phyloP scores from a whole-genome alignment of 2,797 vertebrate genomes.

The Acanthopagrus latus region DNA sequence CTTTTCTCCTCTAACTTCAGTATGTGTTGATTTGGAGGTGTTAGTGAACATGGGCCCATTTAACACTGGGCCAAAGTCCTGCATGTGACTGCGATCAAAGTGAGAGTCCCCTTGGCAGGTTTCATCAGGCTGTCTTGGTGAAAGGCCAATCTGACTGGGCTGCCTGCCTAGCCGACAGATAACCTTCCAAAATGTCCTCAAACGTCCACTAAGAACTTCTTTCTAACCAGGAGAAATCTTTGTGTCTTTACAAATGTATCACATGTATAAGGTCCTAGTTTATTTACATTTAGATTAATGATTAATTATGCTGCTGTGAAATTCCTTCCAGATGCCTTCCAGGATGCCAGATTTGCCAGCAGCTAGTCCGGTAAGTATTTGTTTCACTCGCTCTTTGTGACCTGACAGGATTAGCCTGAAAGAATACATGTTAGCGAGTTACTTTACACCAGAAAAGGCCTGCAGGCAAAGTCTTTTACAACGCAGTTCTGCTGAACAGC shows the following conservation, averaged over 20 bases:
- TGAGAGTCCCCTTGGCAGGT: constrained; percentile 39
- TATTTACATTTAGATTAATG: constrained; percentile 5
- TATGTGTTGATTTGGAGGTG: constrained; percentile 35
- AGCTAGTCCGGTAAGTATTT: constrained; percentile 93
- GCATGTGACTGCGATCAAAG: constrained; percentile 45
- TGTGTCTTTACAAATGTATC: background rate
- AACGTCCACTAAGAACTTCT: constrained; percentile 10
- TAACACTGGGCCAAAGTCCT: constrained; percentile 34
- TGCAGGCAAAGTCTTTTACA: constrained; percentile 25
- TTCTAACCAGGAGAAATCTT: constrained; percentile 3
- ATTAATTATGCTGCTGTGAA: constrained; percentile 43
- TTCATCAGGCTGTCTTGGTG: constrained; percentile 49
- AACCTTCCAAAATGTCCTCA: constrained; percentile 46
- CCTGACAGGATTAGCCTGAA: constrained; percentile 20
- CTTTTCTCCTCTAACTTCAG: constrained; percentile 41
- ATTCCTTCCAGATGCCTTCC: constrained; percentile 94
- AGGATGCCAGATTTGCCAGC: constrained; percentile 99
- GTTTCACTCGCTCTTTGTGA: constrained; percentile 25
- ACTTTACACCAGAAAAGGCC: constrained; percentile 18
- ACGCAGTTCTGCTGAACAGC: constrained; percentile 39
- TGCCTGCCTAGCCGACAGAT: constrained; percentile 50
- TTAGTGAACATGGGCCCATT: constrained; percentile 33
- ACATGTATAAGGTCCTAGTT: background rate
- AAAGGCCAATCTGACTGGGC: constrained; percentile 52
- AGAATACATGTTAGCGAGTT: constrained; percentile 12